Evolutionary conservation across 2,113 vertebrate genomes (phyloP), one percentile per base, ranked within the genome.

Genomic region (Tachycineta bicolor): DNA sequence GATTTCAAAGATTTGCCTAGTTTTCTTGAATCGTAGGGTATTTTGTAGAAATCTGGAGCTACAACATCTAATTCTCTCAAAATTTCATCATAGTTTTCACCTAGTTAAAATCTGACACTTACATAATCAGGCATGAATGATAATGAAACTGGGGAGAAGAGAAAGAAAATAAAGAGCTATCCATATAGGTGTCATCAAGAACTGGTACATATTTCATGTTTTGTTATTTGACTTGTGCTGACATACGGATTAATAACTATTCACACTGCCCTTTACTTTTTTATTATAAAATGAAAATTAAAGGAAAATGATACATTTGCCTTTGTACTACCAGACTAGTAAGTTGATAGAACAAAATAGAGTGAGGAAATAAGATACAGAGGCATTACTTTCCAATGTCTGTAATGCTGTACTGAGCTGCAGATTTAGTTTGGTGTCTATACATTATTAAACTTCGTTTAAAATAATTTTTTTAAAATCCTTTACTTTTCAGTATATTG

Each of bases 81-180:
- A 78, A 89, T 52, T 46, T 82, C 64, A 68, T 33, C 2, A 11
- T 24, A 46, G 9, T 37, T 89, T 49, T 70, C 21, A 46, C 14
- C 9, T 10, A 74, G 21, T 5, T 90, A 20, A 70, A 77, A 83
- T 53, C 25, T 89, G 34, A 22, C 28, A 11, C 26, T 71, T 46
- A 63, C 3, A 34, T 6, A 59, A 18, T 5, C 19, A 69, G 22
- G 0, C 1, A 16, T 21, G 31, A 86, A 64, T 33, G n/a, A 6
- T 31, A 23, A 46, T 52, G 13, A 65, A 95, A 70, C 18, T 31
- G 24, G 20, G 71, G 28, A 77, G 9, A 77, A 70, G 1, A 69
- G 58, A 73, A 37, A 21, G 13, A 29, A 2, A 34, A 79, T 67
- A 67, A 76, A 71, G 16, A n/a, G 3, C 1, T 62, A 34, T 49